These are phyloP conservation scores for Malurus elegans DNA, from an alignment of 2,113 vertebrate species.

Conservation along the genomic window DNA sequence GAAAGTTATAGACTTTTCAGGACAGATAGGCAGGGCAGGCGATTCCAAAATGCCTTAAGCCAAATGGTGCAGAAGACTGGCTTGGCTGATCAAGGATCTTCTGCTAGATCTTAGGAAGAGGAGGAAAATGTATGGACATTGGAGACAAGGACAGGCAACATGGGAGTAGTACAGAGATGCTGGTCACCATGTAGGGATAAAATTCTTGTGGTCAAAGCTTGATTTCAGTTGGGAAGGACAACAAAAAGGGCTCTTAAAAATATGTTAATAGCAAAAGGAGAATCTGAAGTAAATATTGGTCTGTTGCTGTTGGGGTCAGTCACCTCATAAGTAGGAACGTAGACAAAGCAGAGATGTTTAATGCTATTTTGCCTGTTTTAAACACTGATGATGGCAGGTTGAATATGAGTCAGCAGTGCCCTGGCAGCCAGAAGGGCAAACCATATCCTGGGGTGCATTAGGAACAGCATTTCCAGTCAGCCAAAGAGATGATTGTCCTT, in stretches of 20 bases:
- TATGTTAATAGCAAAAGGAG: neutral
- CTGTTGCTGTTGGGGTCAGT: neutral
- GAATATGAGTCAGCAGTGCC: neutral
- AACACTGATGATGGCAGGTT: neutral
- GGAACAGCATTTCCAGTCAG: neutral
- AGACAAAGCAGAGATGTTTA: neutral
- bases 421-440: neutral
- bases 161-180: neutral
- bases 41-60: neutral
- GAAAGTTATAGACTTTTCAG: neutral
- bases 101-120: neutral
- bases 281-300: neutral
- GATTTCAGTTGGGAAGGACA: neutral
- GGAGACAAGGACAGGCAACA: neutral
- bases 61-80: neutral
- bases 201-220: neutral
- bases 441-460: accelerated
- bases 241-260: neutral
- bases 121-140: neutral
- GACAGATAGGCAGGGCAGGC: neutral
- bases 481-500: neutral
- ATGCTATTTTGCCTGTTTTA: neutral
- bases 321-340: neutral
- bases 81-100: neutral
- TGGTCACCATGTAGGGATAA: neutral